phyloP scores from a whole-genome alignment of 2,797 vertebrate genomes.

The Coracias cyanogaster region DNA sequence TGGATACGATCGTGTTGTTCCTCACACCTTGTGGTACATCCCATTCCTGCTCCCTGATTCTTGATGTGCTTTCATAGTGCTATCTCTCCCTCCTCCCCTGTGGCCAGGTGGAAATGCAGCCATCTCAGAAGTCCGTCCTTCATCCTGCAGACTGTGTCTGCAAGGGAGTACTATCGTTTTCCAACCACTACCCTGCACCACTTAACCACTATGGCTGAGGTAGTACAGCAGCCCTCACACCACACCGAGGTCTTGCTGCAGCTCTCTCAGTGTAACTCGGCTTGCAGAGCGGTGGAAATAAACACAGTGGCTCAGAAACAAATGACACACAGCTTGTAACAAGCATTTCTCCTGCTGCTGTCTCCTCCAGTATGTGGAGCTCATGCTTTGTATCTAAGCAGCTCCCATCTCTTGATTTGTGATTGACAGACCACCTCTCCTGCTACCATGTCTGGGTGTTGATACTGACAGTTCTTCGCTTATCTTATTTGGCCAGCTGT shows the following conservation, averaged over 20 bases:
- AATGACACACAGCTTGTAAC: not conserved
- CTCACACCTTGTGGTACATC: not conserved
- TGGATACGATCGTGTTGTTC: fast-evolving
- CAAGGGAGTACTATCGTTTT: not conserved
- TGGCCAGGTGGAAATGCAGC: not conserved
- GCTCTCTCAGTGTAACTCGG: not conserved
- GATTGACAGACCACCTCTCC: not conserved
- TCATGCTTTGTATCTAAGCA: not conserved
- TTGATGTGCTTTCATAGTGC: not conserved
- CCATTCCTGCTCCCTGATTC: not conserved
- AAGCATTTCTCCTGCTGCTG: not conserved
- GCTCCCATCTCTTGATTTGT: not conserved
- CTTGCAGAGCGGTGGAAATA: not conserved
- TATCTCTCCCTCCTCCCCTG: not conserved
- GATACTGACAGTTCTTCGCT: not conserved
- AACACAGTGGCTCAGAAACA: not conserved
- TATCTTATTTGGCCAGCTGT: not conserved
- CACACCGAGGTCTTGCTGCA: not conserved
- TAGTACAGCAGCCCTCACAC: not conserved
- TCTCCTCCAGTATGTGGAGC: not conserved
- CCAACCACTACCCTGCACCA: not conserved
- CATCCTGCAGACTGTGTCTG: not conserved
- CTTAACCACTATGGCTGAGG: not conserved
- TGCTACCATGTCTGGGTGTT: not conserved
- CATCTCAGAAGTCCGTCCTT: not conserved